Evolutionary conservation across 2,113 vertebrate genomes (phyloP).

Genomic region (Lagopus leucura): DNA sequence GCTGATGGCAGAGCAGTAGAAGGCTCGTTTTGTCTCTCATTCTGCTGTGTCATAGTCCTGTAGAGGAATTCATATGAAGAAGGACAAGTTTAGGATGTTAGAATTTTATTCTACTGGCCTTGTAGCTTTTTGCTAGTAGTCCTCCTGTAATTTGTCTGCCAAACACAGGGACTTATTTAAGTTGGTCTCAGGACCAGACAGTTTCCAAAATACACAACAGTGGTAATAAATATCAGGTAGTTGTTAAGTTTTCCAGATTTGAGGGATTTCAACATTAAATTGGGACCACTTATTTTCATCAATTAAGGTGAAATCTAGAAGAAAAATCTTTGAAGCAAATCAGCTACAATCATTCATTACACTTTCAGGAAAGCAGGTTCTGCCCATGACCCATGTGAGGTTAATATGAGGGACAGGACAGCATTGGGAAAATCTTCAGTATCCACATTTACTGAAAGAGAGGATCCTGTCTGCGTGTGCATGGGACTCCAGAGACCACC

Average conservation of each 20-base stretch:
- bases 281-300: not conserved
- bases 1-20: conserved; percentile 9
- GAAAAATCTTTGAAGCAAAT: not conserved
- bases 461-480: not conserved
- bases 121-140: conserved; percentile 1
- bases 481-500: fast-evolving
- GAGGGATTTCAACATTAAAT: not conserved
- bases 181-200: not conserved
- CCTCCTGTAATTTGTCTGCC: conserved; percentile 29
- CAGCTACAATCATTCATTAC: not conserved
- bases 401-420: not conserved
- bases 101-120: conserved; percentile 33
- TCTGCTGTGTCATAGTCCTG: not conserved
- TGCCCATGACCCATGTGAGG: not conserved
- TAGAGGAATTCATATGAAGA: not conserved
- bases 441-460: not conserved
- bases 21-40: conserved; percentile 37
- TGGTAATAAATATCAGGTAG: not conserved
- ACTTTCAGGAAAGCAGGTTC: not conserved
- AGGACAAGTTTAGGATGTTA: conserved; percentile 32
- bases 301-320: not conserved
- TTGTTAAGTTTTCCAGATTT: not conserved
- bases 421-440: not conserved
- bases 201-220: not conserved
- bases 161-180: conserved; percentile 16